These are phyloP conservation scores for Gymnoscopelus microlampas DNA, from an alignment of 2,797 vertebrate genomes.

Conservation along the genomic window DNA sequence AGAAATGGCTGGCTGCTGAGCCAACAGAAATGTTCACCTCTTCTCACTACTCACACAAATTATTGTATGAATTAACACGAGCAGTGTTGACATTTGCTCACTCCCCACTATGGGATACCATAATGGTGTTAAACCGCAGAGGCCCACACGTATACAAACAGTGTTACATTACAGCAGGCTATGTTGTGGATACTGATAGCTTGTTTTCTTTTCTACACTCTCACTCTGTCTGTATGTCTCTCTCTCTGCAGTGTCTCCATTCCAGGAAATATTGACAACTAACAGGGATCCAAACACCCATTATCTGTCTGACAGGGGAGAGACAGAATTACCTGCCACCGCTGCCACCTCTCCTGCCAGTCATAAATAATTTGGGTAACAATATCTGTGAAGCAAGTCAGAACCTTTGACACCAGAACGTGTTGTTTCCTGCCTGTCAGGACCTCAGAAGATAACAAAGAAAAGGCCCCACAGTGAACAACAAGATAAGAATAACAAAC, in stretches of 20 bases:
- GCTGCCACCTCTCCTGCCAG: constrained; percentile 23
- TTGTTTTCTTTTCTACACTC: not conserved
- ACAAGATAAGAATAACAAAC: constrained; percentile 56
- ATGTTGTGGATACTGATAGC: not conserved
- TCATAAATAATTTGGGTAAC: constrained; percentile 61
- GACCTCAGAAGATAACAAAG: constrained; percentile 51
- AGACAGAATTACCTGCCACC: constrained; percentile 44
- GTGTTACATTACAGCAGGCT: not conserved
- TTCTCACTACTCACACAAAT: too few species aligned
- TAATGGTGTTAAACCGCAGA: not conserved
- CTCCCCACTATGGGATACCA: not conserved
- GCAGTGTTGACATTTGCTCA: not conserved
- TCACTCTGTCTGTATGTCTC: not conserved
- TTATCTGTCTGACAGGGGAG: constrained; percentile 10
- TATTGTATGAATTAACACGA: too few species aligned
- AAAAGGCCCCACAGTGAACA: constrained; percentile 29
- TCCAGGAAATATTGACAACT: constrained; percentile 17
- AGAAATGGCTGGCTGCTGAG: too few species aligned
- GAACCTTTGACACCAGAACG: constrained; percentile 59
- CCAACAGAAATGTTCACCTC: too few species aligned
- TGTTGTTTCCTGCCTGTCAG: constrained; percentile 38
- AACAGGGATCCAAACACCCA: not conserved
- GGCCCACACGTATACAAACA: constrained; percentile 18
- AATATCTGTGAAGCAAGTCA: constrained; percentile 52
- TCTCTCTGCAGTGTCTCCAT: constrained; percentile 7